Evolutionary conservation across 2,113 vertebrate genomes (phyloP), one percentile per base, ranked within the genome.

Genomic region (Phalacrocorax aristotelis): DNA sequence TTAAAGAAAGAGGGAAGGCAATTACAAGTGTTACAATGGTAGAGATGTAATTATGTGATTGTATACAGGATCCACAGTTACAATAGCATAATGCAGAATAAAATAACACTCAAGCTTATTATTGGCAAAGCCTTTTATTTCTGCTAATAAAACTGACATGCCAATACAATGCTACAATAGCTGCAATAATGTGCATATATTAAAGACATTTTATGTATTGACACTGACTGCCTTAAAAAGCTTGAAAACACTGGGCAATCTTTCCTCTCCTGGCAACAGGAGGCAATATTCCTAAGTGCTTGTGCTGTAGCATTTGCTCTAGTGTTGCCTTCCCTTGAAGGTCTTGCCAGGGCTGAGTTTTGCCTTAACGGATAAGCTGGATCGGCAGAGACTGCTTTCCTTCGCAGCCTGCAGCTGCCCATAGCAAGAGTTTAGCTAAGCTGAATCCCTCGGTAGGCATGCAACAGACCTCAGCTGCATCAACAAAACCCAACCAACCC

Each of bases 271-370:
- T 95, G 93, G 94, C 96, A 94, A 40, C 36, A 75, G 70, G 78
- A 92, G 81, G 75, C 87, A 95, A 95, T 97, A 96, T 95, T 95
- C 61, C 54, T 93, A 84, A 97, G 94, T 96, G 89, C 71, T 82
- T 80, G 58, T 80, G 91, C 70, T 5, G 7, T 87, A 71, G 87
- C 2, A 4, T 58, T 83, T 92, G 83, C 83, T 85, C 40, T 89
- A 66, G 74, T 80, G 54, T 66, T 90, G 42, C 62, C 51, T 97
- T 87, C 66, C 23, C 13, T 21, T 51, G 46, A 74, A 87, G 22
- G 17, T 65, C 51, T 91, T 96, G 89, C 91, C 78, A 79, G 58
- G 38, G 62, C 70, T 82, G 72, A 81, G 76, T 58, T 87, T 84
- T 81, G 84, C 62, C 60, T 36, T 60, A 61, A 42, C 62, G 85